Evolutionary conservation across 1,140 invertebrate genomes (phyloP).

Genomic region (Hycleus phaleratus): DNA sequence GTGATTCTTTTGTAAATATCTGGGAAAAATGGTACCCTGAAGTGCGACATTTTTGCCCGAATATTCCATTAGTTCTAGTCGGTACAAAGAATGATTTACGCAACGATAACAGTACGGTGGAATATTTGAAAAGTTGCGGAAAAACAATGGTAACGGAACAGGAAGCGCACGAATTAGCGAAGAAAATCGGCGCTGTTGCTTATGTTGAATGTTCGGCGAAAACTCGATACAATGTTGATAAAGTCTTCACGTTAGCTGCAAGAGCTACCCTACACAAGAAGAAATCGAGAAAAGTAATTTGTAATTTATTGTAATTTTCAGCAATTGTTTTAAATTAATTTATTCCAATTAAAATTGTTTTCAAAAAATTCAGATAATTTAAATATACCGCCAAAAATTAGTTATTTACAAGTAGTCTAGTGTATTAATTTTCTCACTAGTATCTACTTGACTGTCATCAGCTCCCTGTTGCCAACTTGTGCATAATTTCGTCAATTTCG

Average conservation of each 20-base stretch:
- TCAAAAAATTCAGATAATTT: no score
- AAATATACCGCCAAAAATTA: no score
- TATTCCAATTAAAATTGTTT: no score
- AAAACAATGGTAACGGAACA: slow-evolving; percentile 98
- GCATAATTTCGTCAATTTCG: no score
- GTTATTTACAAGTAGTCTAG: no score
- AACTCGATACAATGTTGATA: slow-evolving; percentile 97
- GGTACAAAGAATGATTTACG: slow-evolving; percentile 97
- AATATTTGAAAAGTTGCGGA: slow-evolving; percentile 96
- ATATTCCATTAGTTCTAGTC: slow-evolving; percentile 95
- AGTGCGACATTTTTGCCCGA: slow-evolving; percentile 94
- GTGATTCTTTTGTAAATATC: slow-evolving; percentile 95
- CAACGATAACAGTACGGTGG: slow-evolving; percentile 94
- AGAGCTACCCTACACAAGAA: slow-evolving; percentile 93
- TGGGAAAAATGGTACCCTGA: slow-evolving; percentile 97
- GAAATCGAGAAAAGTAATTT: slow-evolving; percentile 81
- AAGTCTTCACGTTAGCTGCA: slow-evolving; percentile 99
- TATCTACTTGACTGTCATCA: no score
- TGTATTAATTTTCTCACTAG: no score
- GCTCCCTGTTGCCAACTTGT: no score
- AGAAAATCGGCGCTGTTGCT: slow-evolving; percentile 98
- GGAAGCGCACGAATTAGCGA: slow-evolving; percentile 95
- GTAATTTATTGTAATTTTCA: slow-evolving; percentile 61
- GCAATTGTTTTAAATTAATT: no score
- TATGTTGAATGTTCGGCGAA: slow-evolving; percentile 99